Base-by-base conservation (phyloP, 2,888 invertebrate genomes). In the Craniophora ligustri region DNA sequence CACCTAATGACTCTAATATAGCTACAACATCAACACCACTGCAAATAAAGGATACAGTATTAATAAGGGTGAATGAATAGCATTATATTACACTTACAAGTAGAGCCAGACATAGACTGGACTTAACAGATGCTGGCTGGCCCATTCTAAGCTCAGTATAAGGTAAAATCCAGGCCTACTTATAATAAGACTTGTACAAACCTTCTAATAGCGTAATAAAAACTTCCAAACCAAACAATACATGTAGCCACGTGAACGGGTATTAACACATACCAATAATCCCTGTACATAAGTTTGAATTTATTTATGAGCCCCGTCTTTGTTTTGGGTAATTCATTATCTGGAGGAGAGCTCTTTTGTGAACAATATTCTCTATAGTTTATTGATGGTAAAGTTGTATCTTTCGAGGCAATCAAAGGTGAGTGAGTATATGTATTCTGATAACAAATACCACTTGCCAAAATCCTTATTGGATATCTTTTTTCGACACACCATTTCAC, bases 211-310 rank as follows among this genome's bases (percentile, higher is more conserved):
- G 96, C 89, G 81, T 97, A 96, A 89, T 98, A 99, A 88, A 98
- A 98, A 14, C 96, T 92, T 11, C 96, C 97, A 86, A 97, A 96
- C 99, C 99, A 99, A 49, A 96, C 94, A 23, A 95, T 92, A 2
- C 99, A 99, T 7, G 98, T 98, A 13, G 95, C 95, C 40, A 97
- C 81, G 89, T 99, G 99, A 2, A 99, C 99, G 3, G 98, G 99
- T 51, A 99, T 94, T 51, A 99, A 91, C 47, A 99, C 97, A 89
- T 99, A 98, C 98, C 99, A 99, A 90, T 99, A 99, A 82, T 98
- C 97, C 84, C 97, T 97, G 83, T 98, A 98, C 96, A 99, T 97
- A 79, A 96, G 94, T 86, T 98, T 98, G 87, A 99, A 98, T 79
- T 95, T 95, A 74, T 97, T 95, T 79, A 98, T 95, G 2, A 98